Percentiles rank a stretch among this genome's conserved stretches.
Conservation (phyloP, 1,140 invertebrate species). For the Pogonus chalceus region DNA sequence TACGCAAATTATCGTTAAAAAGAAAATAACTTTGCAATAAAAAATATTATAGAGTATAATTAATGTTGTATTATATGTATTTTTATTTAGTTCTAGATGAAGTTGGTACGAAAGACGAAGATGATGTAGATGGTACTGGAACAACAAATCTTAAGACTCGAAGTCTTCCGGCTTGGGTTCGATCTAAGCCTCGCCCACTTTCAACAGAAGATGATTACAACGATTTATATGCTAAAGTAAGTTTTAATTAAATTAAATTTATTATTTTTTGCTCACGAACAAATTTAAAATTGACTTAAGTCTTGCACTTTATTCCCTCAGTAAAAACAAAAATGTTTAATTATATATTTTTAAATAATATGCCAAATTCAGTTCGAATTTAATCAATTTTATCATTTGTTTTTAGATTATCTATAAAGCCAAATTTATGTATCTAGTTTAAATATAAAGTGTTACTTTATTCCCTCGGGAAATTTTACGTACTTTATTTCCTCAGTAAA, state of each 20-base stretch:
- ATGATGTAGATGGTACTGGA: conserved; percentile 35
- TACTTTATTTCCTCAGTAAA: too few species aligned
- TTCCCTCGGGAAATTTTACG: too few species aligned
- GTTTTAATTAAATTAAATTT: conserved; percentile 6
- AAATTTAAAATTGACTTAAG: too few species aligned
- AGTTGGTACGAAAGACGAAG: conserved; percentile 29
- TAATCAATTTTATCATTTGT: too few species aligned
- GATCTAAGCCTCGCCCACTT: conserved; percentile 49
- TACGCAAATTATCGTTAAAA: not conserved
- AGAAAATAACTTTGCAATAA: conserved; percentile 2
- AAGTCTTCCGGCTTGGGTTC: conserved; percentile 55
- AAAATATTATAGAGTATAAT: conserved; percentile 3
- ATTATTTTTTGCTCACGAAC: too few species aligned
- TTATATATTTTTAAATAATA: too few species aligned
- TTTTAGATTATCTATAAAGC: too few species aligned
- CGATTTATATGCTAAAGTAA: conserved; percentile 60
- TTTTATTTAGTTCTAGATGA: conserved; percentile 49
- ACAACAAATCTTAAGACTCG: conserved; percentile 50
- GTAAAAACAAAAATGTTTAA: too few species aligned
- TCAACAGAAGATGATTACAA: conserved; percentile 58
- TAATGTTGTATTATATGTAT: conserved; percentile 6
- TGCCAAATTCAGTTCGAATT: too few species aligned
- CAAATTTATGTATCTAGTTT: too few species aligned
- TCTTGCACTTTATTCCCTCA: too few species aligned
- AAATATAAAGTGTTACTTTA: too few species aligned